phyloP scores from a whole-genome alignment of 2,888 invertebrate species.

The Balanococcus diminutus region DNA sequence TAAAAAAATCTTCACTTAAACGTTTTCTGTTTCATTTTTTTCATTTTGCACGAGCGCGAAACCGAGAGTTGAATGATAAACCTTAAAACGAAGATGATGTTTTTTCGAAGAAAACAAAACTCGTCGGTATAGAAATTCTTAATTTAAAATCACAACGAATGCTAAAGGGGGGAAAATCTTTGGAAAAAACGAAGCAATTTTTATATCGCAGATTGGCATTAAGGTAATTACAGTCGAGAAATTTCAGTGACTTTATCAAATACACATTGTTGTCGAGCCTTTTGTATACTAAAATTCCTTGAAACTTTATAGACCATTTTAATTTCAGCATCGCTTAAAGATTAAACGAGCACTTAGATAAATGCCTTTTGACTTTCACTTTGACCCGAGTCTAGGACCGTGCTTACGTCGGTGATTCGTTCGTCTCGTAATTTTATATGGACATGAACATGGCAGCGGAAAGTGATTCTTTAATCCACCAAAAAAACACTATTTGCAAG shows the following conservation, averaged over 20 bases:
- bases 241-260: background rate
- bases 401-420: background rate
- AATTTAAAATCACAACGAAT: background rate
- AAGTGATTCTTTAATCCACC: background rate
- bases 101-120: background rate
- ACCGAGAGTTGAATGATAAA: background rate
- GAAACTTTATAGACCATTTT: background rate
- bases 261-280: background rate
- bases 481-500: background rate
- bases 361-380: background rate
- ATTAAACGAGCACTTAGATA: background rate
- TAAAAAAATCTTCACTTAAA: background rate
- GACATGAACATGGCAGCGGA: background rate
- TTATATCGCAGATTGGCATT: background rate
- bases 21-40: background rate
- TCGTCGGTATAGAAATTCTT: background rate
- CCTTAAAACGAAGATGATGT: background rate
- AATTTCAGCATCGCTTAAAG: background rate
- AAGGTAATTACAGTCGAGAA: background rate
- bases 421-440: background rate
- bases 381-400: background rate
- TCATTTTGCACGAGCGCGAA: background rate
- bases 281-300: background rate
- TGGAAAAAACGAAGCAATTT: background rate
- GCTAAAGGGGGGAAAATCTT: background rate